These are phyloP conservation scores for Syngnathus acus DNA, from an alignment of 2,797 vertebrate genomes.

Conservation along the genomic window DNA sequence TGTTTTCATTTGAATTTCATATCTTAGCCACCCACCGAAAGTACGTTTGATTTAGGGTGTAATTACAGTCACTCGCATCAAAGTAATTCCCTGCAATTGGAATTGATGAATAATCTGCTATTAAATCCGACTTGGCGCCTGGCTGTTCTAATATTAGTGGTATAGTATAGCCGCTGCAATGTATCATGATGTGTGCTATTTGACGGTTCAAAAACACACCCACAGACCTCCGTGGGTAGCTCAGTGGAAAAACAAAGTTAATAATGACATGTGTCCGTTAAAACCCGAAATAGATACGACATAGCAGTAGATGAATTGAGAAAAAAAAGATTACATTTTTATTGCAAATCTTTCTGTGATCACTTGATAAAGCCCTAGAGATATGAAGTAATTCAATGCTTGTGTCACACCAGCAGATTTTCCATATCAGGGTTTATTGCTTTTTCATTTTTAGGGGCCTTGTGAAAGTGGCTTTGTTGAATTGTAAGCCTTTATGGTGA, in stretches of 20 bases:
- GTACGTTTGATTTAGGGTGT: slow-evolving; percentile 38
- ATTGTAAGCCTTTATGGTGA: slow-evolving; percentile 43
- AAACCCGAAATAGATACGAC: slow-evolving; percentile 36
- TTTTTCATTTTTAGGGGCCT: slow-evolving; percentile 69
- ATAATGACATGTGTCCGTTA: slow-evolving; percentile 49
- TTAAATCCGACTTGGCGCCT: slow-evolving; percentile 41
- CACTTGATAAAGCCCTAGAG: neutral
- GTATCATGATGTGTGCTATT: slow-evolving; percentile 40
- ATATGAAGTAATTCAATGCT: slow-evolving; percentile 36
- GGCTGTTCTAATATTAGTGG: slow-evolving; percentile 38
- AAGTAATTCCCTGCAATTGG: slow-evolving; percentile 44
- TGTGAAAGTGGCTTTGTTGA: slow-evolving; percentile 50
- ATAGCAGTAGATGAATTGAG: neutral
- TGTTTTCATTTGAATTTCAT: slow-evolving; percentile 33
- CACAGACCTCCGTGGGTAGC: slow-evolving; percentile 23
- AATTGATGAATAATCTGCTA: slow-evolving; percentile 52
- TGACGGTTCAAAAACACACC: slow-evolving; percentile 47
- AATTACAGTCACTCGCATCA: slow-evolving; percentile 47
- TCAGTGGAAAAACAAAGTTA: slow-evolving; percentile 42
- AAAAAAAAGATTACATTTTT: neutral
- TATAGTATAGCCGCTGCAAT: slow-evolving; percentile 32
- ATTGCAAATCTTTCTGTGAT: neutral
- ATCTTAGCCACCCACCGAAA: slow-evolving; percentile 41
- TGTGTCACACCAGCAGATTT: slow-evolving; percentile 60
- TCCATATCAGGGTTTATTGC: slow-evolving; percentile 66